Base-by-base conservation (phyloP, 2,113 vertebrate genomes). In the Anarrhichthys ocellatus region DNA sequence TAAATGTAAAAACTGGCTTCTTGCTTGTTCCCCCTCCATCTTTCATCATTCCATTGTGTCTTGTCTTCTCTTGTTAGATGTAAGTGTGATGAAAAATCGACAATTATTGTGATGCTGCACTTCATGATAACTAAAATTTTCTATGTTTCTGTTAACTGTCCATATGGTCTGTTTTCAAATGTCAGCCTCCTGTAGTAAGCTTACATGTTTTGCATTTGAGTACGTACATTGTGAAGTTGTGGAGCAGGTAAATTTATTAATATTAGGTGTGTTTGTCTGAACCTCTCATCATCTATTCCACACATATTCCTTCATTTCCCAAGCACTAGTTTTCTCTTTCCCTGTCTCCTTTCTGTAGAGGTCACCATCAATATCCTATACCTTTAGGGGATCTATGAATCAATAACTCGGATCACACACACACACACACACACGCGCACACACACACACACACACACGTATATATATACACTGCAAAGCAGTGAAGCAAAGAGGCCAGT, bases 301-400 rank as follows among this genome's bases (percentile, higher is more conserved):
- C 46, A n/a, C 20, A 38, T 32, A 63, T 27, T 22, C 34, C 50
- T 68, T 66, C 66, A 40, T 84, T 62, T 64, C 10, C 24, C 11
- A 7, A 50, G 3, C n/a, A 34, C 34, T 56, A 17, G 66, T 70
- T 88, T 61, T 80, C 40, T 69, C 27, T 75, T 40, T 63, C 46
- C 8, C 22, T 48, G 29, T 63, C 52, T 36, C 63, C 56, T 71
- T 56, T 83, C 73, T 79, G 34, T 50, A 52, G 83, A 89, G 89
- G 90, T 90, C 87, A 90, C 66, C 72, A 82, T 92, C 89, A 88
- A 92, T 90, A 86, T 83, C 80, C 40, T 69, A 6, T 86, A 80
- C 63, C 80, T 84, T 83, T 29, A 87, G 89, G 77, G 73, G 71
- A 82, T 87, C 85, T 77, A 48, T 92, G 78, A 89, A 90, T 92